A percentile compares a stretch with the other conserved stretches of the same genome.
Evolutionary conservation across 2,113 vertebrate species (phyloP).

Genomic region (Puma concolor): DNA sequence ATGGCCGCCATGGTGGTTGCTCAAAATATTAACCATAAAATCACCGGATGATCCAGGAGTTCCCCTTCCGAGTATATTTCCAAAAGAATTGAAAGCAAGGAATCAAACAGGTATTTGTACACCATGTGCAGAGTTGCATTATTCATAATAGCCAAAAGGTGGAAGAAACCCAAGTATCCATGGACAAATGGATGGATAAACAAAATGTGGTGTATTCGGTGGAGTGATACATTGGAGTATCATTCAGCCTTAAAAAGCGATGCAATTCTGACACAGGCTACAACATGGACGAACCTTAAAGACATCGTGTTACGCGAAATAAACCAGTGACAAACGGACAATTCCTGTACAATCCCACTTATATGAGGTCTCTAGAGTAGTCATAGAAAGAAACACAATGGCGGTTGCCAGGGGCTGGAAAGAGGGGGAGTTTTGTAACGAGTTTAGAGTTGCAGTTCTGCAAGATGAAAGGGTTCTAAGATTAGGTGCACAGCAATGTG

Average conservation of each 20-base stretch:
- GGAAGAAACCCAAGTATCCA: neutral
- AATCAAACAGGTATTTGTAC: neutral
- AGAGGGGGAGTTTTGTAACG: neutral
- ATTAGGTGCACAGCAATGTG: neutral
- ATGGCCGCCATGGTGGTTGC: neutral
- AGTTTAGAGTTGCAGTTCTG: neutral
- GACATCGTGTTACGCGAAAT: neutral
- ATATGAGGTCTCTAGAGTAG: neutral
- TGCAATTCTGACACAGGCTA: neutral
- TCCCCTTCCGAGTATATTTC: neutral
- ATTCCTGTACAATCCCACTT: neutral
- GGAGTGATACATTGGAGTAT: neutral
- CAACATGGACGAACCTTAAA: neutral
- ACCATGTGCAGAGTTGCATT: neutral
- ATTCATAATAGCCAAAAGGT: neutral
- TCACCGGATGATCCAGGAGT: neutral
- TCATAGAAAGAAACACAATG: neutral
- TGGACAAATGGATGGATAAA: neutral
- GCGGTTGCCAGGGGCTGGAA: neutral
- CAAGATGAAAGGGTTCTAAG: neutral
- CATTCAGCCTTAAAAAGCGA: neutral
- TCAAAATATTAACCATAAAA: neutral
- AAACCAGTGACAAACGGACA: neutral
- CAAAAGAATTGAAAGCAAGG: neutral
- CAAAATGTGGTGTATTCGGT: neutral